Evolutionary conservation across 2,888 invertebrate species (phyloP), one percentile per base, ranked within the genome.

Genomic region (Diarsia mendica): DNA sequence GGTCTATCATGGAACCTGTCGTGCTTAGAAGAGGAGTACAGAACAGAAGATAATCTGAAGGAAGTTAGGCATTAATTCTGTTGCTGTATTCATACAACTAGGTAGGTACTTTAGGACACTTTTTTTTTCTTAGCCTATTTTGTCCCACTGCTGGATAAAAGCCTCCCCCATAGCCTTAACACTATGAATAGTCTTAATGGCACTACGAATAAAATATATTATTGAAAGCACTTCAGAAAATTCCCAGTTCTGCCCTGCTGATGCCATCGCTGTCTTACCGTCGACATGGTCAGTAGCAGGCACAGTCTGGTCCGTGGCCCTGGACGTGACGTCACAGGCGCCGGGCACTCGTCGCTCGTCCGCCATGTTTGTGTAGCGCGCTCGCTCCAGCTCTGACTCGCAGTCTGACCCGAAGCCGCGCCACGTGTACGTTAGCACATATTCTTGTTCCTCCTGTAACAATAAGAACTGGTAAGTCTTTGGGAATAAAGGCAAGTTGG

Each of bases 341-440:
- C 91, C 91, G 71, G 96, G 96, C 83, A 95, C 96, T 18, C 92
- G 89, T 11, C 94, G 83, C 85, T 95, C 95, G 89, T 94, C 95
- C 82, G 92, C 94, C 94, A 95, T 94, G 44, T 91, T 92, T 87
- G 83, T 83, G 67, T 86, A 88, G 49, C 89, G 89, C 58, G 67
- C 63, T 23, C 92, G 89, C 72, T 87, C 91, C 86, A 92, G 87
- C 88, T 93, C 96, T 86, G 94, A 97, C 95, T 97, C 97, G 67
- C 97, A 97, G 89, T 97, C 97, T 49, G 97, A 97, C 87, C 97
- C 97, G 89, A 97, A 97, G 85, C 97, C 97, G 72, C 95, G 94
- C 94, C 96, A 96, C 82, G 93, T 93, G 89, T 95, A 95, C 39
- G 89, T 94, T 87, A 96, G 80, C 89, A 92, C 96, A 95, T 96